These are phyloP conservation scores for Dromius quadrimaculatus DNA, from an alignment of 2,888 invertebrate species.

Conservation along the genomic window DNA sequence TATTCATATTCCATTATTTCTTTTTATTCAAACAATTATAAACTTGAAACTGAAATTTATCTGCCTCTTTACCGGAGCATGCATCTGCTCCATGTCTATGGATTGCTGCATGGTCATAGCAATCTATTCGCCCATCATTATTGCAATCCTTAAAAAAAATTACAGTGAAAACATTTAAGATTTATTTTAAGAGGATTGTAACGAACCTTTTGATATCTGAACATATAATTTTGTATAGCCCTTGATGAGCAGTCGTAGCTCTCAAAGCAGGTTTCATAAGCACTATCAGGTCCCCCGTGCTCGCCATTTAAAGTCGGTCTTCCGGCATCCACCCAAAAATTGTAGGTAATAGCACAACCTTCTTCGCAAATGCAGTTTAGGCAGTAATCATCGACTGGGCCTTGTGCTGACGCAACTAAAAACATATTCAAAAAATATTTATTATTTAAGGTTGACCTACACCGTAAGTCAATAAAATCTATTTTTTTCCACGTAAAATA, in stretches of 20 bases:
- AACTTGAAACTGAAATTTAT: slow-evolving; percentile 34
- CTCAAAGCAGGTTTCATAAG: slow-evolving; percentile 32
- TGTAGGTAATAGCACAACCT: slow-evolving; percentile 35
- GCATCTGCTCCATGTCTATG: slow-evolving; percentile 36
- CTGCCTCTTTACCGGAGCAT: slow-evolving; percentile 2
- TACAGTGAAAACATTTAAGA: not conserved
- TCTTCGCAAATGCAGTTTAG: slow-evolving; percentile 41
- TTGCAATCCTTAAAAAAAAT: slow-evolving; percentile 39
- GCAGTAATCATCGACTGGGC: slow-evolving; percentile 39
- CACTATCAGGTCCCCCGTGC: not conserved
- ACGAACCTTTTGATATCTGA: slow-evolving; percentile 27
- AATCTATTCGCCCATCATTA: slow-evolving; percentile 41
- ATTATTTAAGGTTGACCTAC: no score
- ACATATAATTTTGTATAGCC: slow-evolving; percentile 47
- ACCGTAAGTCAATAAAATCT: no score
- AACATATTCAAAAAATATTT: not conserved
- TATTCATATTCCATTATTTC: not conserved
- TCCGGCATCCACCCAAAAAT: slow-evolving; percentile 34
- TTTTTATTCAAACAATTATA: slow-evolving; percentile 40
- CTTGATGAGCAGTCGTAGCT: slow-evolving; percentile 30
- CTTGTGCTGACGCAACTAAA: slow-evolving; percentile 19
- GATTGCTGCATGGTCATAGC: slow-evolving; percentile 42
- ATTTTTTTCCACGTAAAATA: no score
- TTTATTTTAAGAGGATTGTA: not conserved
- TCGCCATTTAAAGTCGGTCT: slow-evolving; percentile 25